Percentiles rank a stretch among this genome's conserved stretches.
phyloP scores from a whole-genome alignment of 2,797 vertebrate species.

The Clarias laeviceps region DNA sequence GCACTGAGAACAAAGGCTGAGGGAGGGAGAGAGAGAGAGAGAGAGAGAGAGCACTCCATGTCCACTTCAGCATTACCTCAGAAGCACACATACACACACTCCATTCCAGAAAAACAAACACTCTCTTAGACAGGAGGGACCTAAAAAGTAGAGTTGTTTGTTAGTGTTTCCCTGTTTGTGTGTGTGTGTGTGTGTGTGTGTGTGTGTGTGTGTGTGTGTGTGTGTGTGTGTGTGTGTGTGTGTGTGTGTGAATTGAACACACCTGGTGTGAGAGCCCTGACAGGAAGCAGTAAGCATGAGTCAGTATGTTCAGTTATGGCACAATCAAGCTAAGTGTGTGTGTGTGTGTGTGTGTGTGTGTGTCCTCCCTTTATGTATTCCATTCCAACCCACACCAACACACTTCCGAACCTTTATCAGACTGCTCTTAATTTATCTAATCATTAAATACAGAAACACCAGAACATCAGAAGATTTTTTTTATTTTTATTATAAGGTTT shows the following conservation, averaged over 20 bases:
- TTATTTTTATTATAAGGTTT: background rate
- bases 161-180: background rate
- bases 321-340: conserved; percentile 17
- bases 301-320: conserved; percentile 9
- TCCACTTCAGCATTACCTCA: conserved; percentile 64
- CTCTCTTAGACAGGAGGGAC: conserved; percentile 7
- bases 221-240: conserved; percentile 2
- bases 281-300: conserved; percentile 13
- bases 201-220: background rate
- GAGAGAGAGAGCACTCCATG: conserved; percentile 33
- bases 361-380: background rate
- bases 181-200: background rate
- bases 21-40: background rate
- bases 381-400: background rate
- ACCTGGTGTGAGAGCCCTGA: conserved; percentile 30
- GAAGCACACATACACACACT: conserved; percentile 31
- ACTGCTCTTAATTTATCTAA: background rate
- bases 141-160: conserved; percentile 17
- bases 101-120: conserved; percentile 36
- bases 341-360: conserved; percentile 7
- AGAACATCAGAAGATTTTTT: background rate
- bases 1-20: conserved; percentile 77
- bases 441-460: background rate
- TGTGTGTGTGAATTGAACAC: conserved; percentile 18
- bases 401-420: background rate